Conservation (phyloP, 2,797 vertebrate genomes). For the Liparis tanakae region DNA sequence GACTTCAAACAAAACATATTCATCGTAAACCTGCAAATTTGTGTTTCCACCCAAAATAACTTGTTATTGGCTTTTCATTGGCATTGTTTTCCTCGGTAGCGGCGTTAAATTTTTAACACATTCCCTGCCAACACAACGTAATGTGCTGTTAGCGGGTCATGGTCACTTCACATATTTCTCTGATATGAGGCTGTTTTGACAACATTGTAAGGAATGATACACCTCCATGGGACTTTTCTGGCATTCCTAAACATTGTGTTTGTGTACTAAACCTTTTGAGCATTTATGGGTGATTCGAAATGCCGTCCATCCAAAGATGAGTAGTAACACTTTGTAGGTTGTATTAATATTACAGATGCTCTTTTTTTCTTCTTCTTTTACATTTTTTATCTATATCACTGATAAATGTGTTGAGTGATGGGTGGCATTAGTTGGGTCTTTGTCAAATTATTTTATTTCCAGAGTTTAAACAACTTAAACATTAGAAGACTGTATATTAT, state of each 20-base stretch:
- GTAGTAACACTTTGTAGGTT: neutral
- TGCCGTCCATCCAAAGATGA: neutral
- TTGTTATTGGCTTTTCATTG: neutral
- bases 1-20: too few relatives aligned
- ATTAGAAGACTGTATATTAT: conserved; percentile 18
- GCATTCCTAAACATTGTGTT: neutral
- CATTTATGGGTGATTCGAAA: neutral
- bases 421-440: neutral
- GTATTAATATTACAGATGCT: neutral
- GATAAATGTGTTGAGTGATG: neutral
- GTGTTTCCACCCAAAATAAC: too few relatives aligned
- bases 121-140: neutral
- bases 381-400: neutral
- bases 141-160: neutral
- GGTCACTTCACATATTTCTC: neutral
- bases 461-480: neutral
- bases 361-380: neutral
- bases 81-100: neutral
- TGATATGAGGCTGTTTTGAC: neutral
- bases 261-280: neutral
- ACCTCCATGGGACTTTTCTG: neutral
- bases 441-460: conserved; percentile 7
- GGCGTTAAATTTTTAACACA: neutral
- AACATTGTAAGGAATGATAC: neutral
- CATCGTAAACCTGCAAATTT: too few relatives aligned